Conservation (phyloP, 2,797 vertebrate species). For the Dryobates pubescens region DNA sequence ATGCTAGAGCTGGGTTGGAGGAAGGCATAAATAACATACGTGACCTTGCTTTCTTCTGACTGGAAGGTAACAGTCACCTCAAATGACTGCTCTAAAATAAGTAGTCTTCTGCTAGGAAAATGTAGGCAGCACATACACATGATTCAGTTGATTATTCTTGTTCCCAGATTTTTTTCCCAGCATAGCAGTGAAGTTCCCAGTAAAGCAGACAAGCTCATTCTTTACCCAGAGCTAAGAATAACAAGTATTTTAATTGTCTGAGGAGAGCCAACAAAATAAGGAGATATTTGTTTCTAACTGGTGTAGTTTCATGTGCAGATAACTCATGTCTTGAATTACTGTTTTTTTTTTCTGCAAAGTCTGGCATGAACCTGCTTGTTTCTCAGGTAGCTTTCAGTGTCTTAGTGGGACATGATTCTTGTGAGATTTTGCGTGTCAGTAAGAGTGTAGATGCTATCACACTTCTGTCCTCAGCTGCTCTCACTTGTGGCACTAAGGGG, state of each 20-base stretch:
- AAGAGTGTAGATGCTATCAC: neutral
- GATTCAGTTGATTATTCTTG: neutral
- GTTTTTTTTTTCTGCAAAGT: neutral
- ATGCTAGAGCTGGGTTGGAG: neutral
- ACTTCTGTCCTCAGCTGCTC: neutral
- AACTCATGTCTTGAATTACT: neutral
- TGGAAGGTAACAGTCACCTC: neutral
- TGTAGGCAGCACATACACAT: accelerated
- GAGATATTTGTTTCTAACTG: neutral
- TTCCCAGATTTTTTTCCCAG: neutral
- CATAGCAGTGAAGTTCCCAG: neutral
- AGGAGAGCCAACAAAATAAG: neutral
- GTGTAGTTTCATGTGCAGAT: neutral
- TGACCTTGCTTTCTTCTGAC: neutral
- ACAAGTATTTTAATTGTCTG: neutral
- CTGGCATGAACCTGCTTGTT: neutral
- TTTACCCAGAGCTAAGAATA: neutral
- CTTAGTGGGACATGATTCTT: neutral
- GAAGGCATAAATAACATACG: neutral
- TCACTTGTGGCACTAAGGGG: neutral
- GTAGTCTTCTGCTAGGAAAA: neutral
- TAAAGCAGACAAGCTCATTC: neutral
- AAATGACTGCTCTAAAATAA: neutral
- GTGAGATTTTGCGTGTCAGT: neutral
- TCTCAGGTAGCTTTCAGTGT: neutral